phyloP scores from a whole-genome alignment of 2,797 vertebrate genomes.

The Meda fulgida region DNA sequence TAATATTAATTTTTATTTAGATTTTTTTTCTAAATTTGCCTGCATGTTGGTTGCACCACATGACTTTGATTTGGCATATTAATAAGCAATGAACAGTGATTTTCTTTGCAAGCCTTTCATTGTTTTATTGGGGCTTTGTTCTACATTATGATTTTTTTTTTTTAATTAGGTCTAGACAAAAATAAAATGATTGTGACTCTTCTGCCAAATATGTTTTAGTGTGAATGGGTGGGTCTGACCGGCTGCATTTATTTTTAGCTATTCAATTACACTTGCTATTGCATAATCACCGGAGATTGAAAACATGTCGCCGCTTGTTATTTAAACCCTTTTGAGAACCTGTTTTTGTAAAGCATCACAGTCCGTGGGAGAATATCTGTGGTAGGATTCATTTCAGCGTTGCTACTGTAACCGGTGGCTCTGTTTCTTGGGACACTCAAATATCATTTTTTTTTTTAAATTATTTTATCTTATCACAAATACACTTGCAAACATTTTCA shows the following conservation, averaged over 20 bases:
- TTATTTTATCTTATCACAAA: constrained; percentile 9
- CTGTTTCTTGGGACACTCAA: constrained; percentile 24
- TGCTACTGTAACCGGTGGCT: constrained; percentile 21
- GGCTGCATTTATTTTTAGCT: constrained; percentile 66
- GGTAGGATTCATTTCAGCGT: constrained; percentile 49
- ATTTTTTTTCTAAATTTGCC: neutral
- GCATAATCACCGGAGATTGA: constrained; percentile 71
- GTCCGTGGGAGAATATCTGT: constrained; percentile 61
- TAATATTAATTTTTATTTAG: neutral
- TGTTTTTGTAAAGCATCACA: constrained; percentile 65
- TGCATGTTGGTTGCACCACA: neutral
- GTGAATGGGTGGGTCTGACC: constrained; percentile 61
- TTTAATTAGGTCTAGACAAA: neutral
- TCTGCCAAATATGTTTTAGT: neutral
- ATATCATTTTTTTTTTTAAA: constrained; percentile 26
- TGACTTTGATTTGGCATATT: neutral
- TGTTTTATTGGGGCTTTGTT: neutral
- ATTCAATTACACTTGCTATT: constrained; percentile 71
- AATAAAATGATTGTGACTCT: neutral
- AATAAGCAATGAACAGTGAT: neutral
- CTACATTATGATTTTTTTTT: neutral
- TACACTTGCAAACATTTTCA: neutral
- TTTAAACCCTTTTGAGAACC: constrained; percentile 67
- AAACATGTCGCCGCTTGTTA: constrained; percentile 72
- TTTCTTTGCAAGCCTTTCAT: neutral